Evolutionary conservation across 2,113 vertebrate genomes (phyloP), one percentile per base, ranked within the genome.

Genomic region (Oncorhynchus keta): DNA sequence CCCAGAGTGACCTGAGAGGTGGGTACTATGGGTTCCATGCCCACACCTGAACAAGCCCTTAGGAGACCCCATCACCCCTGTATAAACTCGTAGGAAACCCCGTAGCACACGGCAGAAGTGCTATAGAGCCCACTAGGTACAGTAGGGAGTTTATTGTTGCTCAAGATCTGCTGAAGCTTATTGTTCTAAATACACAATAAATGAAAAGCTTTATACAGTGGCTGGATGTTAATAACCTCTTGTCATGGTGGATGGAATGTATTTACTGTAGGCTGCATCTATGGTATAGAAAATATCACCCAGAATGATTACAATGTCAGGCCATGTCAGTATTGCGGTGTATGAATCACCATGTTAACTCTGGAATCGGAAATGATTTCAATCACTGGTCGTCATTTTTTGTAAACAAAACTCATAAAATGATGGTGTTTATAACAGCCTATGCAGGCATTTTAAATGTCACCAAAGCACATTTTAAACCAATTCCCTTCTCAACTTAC

Each of bases 1-100:
- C 84, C 30, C 85, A 87, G 74, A 83, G 74, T 57, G 88, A 91
- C 6, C 70, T 83, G 0, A 86, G 79, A 83, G 91, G 93, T 93
- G 68, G 57, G 81, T 70, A 55, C 51, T 55, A 55, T 45, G 3
- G 51, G 3, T 55, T 62, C n/a, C 59, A n/a, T 62, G 1, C 59
- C 59, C 61, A 14, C 14, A 3, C 26, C 65, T 30, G 65, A 9
- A 64, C 4, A 12, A 28, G 4, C 65, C 24, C 65, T 14, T 28
- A 11, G 22, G 26, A 16, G 65, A 67, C 65, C 14, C 18, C n/a
- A n/a, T 20, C 20, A 5, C 14, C 22, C 26, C 65, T 67, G 26
- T 28, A 64, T 30, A 28, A 28, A 11, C 65, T 12, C 65, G 2
- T 4, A 24, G 3, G 65, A 30, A 24, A 67, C 65, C 26, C 39